Percentiles rank a stretch among this genome's conserved stretches.
Evolutionary conservation across 2,888 invertebrate genomes (phyloP).

Genomic region (Saturnia japonica): DNA sequence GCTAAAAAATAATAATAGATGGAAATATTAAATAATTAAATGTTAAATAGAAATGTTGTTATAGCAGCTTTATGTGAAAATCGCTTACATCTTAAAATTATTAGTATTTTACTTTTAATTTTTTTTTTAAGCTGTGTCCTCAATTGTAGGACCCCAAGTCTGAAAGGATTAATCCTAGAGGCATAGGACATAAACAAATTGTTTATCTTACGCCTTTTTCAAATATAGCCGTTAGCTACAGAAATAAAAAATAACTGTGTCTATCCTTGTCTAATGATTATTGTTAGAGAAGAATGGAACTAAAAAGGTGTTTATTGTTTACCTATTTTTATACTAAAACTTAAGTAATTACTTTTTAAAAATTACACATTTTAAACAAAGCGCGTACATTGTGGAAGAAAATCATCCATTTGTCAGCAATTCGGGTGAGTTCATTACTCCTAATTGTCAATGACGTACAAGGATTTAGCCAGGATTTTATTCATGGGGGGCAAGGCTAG

Average conservation of each 20-base stretch:
- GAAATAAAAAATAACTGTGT: not conserved
- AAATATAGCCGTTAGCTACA: not conserved
- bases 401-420: not conserved
- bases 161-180: too few species aligned
- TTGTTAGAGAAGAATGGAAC: not conserved
- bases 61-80: too few species aligned
- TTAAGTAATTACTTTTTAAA: not conserved
- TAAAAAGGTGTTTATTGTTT: not conserved
- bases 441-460: not conserved
- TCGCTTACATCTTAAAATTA: too few species aligned
- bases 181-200: too few species aligned
- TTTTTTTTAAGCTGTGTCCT: too few species aligned
- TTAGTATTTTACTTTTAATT: too few species aligned
- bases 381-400: not conserved
- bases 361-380: not conserved
- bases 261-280: not conserved
- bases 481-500: too few species aligned
- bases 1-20: too few species aligned
- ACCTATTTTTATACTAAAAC: not conserved
- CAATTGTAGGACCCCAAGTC: too few species aligned
- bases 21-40: too few species aligned
- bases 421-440: not conserved
- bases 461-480: not conserved
- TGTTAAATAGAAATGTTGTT: too few species aligned
- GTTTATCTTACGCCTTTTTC: not conserved